phyloP scores from a whole-genome alignment of 2,888 invertebrate species.

The Drosophila paracracens region DNA sequence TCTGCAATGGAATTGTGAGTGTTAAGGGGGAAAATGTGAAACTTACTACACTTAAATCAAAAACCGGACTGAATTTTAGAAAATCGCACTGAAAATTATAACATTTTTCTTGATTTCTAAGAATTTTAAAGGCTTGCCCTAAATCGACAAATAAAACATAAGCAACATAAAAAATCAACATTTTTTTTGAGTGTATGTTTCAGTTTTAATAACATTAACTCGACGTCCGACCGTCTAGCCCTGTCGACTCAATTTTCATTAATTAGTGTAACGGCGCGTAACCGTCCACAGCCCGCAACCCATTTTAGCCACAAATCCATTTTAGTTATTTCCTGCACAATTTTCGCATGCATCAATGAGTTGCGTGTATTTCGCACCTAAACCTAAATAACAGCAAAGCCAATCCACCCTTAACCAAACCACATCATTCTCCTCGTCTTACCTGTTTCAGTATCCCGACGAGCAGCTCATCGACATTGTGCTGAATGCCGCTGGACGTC shows the following conservation, averaged over 20 bases:
- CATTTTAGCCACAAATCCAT: conserved; percentile 61
- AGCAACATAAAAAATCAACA: neutral
- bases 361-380: conserved; percentile 76
- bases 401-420: conserved; percentile 23
- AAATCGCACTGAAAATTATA: neutral
- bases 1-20: conserved; percentile 82
- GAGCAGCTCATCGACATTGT: conserved; percentile 97
- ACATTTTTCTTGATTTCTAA: neutral
- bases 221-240: conserved; percentile 6
- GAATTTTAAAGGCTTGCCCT: neutral
- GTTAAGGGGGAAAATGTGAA: neutral
- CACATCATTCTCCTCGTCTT: conserved; percentile 12
- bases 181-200: neutral
- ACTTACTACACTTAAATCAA: neutral
- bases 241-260: conserved; percentile 62
- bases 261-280: conserved; percentile 65
- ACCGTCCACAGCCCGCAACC: conserved; percentile 10
- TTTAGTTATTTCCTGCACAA: conserved; percentile 74
- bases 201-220: conserved; percentile 42
- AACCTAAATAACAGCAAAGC: conserved; percentile 50
- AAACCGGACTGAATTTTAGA: neutral
- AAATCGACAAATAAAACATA: neutral
- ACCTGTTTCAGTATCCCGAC: conserved; percentile 96
- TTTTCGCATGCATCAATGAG: conserved; percentile 69
- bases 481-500: conserved; percentile 97